These are phyloP conservation scores for Sphyrna mokarran DNA, from an alignment of 2,113 vertebrate genomes.

Conservation along the genomic window DNA sequence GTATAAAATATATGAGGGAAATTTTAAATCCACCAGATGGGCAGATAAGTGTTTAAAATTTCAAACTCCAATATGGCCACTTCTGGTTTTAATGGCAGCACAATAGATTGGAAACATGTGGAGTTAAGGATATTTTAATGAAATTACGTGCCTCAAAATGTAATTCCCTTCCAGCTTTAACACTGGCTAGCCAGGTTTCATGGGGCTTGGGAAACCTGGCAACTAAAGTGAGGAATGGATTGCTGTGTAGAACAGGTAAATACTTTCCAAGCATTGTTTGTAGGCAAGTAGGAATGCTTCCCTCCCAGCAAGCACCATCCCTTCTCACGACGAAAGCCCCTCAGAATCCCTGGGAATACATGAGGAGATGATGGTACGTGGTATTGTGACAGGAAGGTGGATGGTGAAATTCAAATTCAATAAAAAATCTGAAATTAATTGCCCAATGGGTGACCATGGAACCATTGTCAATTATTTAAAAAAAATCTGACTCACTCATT, in stretches of 20 bases:
- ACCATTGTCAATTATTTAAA: no score
- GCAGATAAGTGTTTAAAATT: not conserved
- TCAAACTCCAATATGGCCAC: not conserved
- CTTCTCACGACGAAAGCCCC: not conserved
- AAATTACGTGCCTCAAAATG: not conserved
- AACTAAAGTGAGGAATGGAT: not conserved
- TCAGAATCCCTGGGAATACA: not conserved
- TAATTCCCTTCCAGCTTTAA: not conserved
- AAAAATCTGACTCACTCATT: no score
- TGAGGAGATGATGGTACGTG: no score
- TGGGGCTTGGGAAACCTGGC: not conserved
- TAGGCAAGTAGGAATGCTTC: not conserved
- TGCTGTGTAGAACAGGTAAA: not conserved
- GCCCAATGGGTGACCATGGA: no score
- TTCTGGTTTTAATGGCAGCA: not conserved
- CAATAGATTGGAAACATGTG: not conserved
- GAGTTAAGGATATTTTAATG: not conserved
- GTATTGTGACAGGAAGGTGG: no score
- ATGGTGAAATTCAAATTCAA: no score
- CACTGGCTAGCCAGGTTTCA: not conserved
- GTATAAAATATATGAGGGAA: not conserved
- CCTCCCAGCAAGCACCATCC: not conserved
- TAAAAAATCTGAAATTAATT: no score
- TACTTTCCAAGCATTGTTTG: not conserved
- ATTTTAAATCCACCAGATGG: not conserved